Base-by-base conservation (phyloP, 2,113 vertebrate genomes). In the Bagarius yarrelli region DNA sequence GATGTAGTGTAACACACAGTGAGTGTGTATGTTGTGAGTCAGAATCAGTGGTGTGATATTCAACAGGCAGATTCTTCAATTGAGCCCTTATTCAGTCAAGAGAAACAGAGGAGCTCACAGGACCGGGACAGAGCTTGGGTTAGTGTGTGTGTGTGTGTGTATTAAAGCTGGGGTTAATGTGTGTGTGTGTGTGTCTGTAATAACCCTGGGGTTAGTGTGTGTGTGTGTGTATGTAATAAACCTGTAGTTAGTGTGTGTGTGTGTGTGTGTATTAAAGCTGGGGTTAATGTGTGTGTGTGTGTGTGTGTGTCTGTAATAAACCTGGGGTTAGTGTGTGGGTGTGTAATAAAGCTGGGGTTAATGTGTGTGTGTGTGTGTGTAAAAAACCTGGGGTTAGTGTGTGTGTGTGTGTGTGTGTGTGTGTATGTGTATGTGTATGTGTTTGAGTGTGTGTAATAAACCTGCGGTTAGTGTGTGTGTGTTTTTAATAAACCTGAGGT, bases 311-410 rank as follows among this genome's bases (percentile, higher is more conserved):
- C n/a, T n/a, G 53, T 55, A 16, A 4, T 50, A 50, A 50, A 50
- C n/a, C n/a, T n/a, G n/a, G n/a, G n/a, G 47, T 25, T 61, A n/a
- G 8, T 32, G 30, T 16, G 61, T 30, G 30, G 9, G 14, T 30
- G 27, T 64, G 14, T 32, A 19, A 15, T 9, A 9, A 27, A 18
- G 61, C n/a, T n/a, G n/a, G n/a, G n/a, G n/a, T n/a, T n/a, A n/a
- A n/a, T 69, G 64, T 69, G 63, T 27, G n/a, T 63, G 60, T 63
- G n/a, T 63, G 60, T 27, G n/a, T 63, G n/a, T 27, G n/a, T n/a
- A n/a, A n/a, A n/a, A n/a, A n/a, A n/a, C n/a, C n/a, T n/a, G n/a
- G n/a, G n/a, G n/a, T n/a, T n/a, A n/a, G n/a, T n/a, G n/a, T n/a
- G n/a, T n/a, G n/a, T n/a, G 60, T 63, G 60, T 27, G 15, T 63